Base-by-base conservation (phyloP, 2,113 vertebrate genomes). In the Zosterops japonicus region DNA sequence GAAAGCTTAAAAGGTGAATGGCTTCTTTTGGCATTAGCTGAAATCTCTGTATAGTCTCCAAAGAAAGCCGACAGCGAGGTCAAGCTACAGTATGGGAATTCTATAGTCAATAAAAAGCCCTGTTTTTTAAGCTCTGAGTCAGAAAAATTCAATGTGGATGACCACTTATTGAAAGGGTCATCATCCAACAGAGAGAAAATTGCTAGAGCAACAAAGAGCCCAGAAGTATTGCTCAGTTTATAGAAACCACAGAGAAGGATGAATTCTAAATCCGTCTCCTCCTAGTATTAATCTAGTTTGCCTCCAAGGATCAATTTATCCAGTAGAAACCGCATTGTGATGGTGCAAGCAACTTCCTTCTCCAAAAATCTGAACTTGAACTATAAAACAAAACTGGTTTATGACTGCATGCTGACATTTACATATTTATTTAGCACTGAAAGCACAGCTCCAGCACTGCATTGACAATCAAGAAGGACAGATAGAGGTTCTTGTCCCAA, bases 151-250 rank as follows among this genome's bases (percentile, higher is more conserved):
- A 90, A 46, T 96, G 95, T 75, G 94, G 88, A 94, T 93, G 94
- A 89, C 96, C 92, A 96, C 72, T 96, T 96, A 96, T 76, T 96
- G 96, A 96, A 96, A 96, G 93, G 96, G 95, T 96, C 94, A 97
- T 91, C 91, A 89, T 97, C 94, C 95, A 96, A 95, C 92, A 94
- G 94, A 94, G 93, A 93, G 76, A 81, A 97, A 97, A 96, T 89
- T 94, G 94, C 93, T 83, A 83, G 36, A 90, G 92, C 95, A 96
- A 97, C 93, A 96, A 93, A 96, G 92, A 95, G 68, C 72, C 80
- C 88, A 82, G 76, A 90, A 94, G 49, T 57, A 88, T 95, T 93
- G 86, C 86, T 92, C 72, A 64, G 90, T 92, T 96, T 90, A 96
- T 67, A 90, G 83, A 94, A 96, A 95, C 76, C 94, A 92, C 85